phyloP scores from a whole-genome alignment of 2,113 vertebrate genomes.

The Silurus glanis region DNA sequence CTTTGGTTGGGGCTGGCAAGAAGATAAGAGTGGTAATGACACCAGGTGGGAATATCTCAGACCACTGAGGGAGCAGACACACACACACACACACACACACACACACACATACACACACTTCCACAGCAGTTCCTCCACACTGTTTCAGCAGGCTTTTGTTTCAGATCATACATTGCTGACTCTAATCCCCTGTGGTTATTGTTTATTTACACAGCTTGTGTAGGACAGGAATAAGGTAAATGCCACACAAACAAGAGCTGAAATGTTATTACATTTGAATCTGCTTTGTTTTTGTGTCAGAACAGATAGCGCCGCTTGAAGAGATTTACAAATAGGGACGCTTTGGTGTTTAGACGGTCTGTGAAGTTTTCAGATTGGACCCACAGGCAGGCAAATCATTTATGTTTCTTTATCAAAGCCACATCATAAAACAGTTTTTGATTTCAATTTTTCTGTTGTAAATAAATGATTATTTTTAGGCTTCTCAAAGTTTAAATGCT shows the following conservation, averaged over 20 bases:
- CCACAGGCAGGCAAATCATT: neutral
- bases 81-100: constrained; percentile 16
- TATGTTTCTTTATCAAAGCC: neutral
- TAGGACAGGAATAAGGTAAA: constrained; percentile 47
- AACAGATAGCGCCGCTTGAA: constrained; percentile 24
- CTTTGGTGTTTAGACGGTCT: constrained; percentile 11
- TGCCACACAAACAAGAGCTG: constrained; percentile 34
- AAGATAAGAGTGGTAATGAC: constrained; percentile 72
- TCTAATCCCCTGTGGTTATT: constrained; percentile 36
- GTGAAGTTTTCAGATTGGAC: constrained; percentile 11
- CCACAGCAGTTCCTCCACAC: constrained; percentile 12
- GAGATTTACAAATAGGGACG: constrained; percentile 30
- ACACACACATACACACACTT: neutral
- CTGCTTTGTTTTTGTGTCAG: constrained; percentile 38
- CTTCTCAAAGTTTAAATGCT: neutral
- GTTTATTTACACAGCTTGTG: constrained; percentile 42
- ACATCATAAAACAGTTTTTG: neutral
- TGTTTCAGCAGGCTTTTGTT: constrained; percentile 34
- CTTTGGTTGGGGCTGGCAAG: constrained; percentile 54
- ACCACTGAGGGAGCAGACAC: constrained; percentile 6
- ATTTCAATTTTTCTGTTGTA: neutral
- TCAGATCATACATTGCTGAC: constrained; percentile 45
- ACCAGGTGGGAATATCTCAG: constrained; percentile 63
- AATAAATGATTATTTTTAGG: neutral
- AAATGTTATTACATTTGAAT: constrained; percentile 38